These are phyloP conservation scores for Cliona cf. orientalis DNA, from an alignment of 37 sponge, comb jelly and placozoan genomes.

Conservation along the genomic window DNA sequence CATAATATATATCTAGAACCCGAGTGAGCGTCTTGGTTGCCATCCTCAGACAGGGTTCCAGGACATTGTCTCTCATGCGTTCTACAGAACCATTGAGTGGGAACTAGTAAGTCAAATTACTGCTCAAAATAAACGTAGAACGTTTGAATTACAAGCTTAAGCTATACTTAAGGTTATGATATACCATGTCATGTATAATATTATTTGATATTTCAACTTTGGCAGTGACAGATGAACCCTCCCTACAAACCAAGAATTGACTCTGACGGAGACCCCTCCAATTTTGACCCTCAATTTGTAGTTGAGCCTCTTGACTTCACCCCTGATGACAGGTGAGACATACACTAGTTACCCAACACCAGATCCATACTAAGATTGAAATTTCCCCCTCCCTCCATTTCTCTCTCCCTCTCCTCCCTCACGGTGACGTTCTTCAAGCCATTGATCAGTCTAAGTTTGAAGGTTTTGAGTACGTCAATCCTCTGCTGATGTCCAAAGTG, in stretches of 20 bases:
- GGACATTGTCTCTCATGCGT: conserved; percentile 85
- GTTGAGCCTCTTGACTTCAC: conserved; percentile 88
- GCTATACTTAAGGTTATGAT: too few relatives aligned
- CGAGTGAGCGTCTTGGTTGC: conserved; percentile 89
- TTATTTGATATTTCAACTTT: too few relatives aligned
- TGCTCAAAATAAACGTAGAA: too few relatives aligned
- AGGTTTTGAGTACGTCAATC: conserved; percentile 97
- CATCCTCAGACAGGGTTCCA: conserved; percentile 88
- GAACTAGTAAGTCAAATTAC: conserved; percentile 90
- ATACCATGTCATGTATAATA: too few relatives aligned
- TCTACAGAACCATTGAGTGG: conserved; percentile 95
- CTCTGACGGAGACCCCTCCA: conserved; percentile 82
- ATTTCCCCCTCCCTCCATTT: too few relatives aligned
- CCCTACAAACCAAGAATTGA: conserved; percentile 94
- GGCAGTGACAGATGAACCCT: conserved; percentile 81
- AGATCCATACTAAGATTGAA: too few relatives aligned
- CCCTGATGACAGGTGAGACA: conserved; percentile 92
- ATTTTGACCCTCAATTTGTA: conserved; percentile 96
- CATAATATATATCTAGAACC: conserved; percentile 54
- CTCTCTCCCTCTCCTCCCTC: neutral
- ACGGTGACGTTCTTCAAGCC: conserved; percentile 58
- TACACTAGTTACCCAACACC: too few relatives aligned
- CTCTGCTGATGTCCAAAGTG: conserved; percentile 89
- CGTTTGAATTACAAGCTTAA: too few relatives aligned
- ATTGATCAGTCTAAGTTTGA: conserved; percentile 98